phyloP scores from a whole-genome alignment of 2,888 invertebrate genomes.

The Ptilodon capucinus region DNA sequence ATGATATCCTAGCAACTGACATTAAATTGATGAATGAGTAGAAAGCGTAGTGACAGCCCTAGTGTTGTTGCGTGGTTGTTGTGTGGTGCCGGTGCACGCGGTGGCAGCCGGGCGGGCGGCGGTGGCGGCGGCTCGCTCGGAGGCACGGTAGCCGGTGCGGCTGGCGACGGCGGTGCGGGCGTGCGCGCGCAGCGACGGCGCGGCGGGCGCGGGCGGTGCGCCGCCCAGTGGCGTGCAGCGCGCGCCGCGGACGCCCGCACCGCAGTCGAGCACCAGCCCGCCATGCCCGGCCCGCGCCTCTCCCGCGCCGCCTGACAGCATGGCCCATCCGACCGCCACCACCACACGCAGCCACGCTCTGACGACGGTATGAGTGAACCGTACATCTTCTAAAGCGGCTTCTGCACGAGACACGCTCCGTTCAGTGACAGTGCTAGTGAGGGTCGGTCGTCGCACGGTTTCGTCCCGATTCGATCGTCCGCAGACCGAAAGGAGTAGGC shows the following conservation, averaged over 20 bases:
- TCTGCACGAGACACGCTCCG: slow-evolving; percentile 37
- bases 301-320: slow-evolving; percentile 82
- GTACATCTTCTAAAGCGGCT: slow-evolving; percentile 25
- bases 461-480: slow-evolving; percentile 79
- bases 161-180: slow-evolving; percentile 53
- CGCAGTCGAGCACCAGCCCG: slow-evolving; percentile 80
- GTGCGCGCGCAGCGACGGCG: slow-evolving; percentile 62
- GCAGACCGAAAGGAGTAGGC: slow-evolving; percentile 75
- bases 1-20: neutral
- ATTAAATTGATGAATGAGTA: slow-evolving; percentile 27
- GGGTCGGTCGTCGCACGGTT: slow-evolving; percentile 62
- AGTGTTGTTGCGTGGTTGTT: slow-evolving; percentile 53
- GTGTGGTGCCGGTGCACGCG: slow-evolving; percentile 59
- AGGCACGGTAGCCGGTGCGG: slow-evolving; percentile 53
- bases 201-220: slow-evolving; percentile 68
- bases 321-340: slow-evolving; percentile 80
- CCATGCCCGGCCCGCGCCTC: slow-evolving; percentile 82
- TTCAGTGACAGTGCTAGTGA: slow-evolving; percentile 73
- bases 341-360: slow-evolving; percentile 82
- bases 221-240: slow-evolving; percentile 79
- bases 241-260: slow-evolving; percentile 82
- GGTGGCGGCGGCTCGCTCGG: slow-evolving; percentile 45
- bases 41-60: neutral
- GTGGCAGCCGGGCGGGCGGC: slow-evolving; percentile 48
- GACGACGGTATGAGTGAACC: slow-evolving; percentile 76